Percentiles rank a stretch among this genome's conserved stretches.
phyloP scores from a whole-genome alignment of 2,113 vertebrate genomes.

The Scopus umbretta region DNA sequence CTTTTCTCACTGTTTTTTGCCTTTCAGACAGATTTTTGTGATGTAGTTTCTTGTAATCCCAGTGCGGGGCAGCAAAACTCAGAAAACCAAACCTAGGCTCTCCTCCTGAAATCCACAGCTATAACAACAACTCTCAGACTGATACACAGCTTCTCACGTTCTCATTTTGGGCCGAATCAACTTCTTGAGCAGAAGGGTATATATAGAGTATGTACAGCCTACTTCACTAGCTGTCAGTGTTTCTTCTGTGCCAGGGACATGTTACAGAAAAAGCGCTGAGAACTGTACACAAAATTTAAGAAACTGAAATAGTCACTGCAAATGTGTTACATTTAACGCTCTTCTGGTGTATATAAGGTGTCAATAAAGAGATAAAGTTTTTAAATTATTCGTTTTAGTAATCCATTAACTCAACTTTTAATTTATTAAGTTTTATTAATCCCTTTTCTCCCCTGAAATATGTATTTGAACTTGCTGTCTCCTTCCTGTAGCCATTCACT shows the following conservation, averaged over 20 bases:
- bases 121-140: neutral
- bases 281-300: neutral
- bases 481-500: neutral
- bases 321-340: neutral
- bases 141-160: neutral
- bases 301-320: neutral
- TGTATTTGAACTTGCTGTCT: neutral
- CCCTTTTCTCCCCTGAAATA: fast-evolving
- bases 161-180: neutral
- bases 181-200: neutral
- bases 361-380: neutral
- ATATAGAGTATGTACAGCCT: neutral
- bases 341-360: neutral
- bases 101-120: neutral
- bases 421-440: neutral
- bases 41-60: neutral
- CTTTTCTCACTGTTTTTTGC: neutral
- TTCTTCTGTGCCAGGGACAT: neutral
- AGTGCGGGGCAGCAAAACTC: slow-evolving; percentile 27
- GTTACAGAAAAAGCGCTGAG: neutral
- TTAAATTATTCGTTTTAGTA: neutral
- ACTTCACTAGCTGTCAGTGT: neutral
- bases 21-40: neutral
- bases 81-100: neutral
- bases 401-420: neutral